These are phyloP conservation scores for Hydractinia symbiolongicarpus DNA, from an alignment of 30 jellyfish, hydroid and myxozoan genomes.

Conservation along the genomic window DNA sequence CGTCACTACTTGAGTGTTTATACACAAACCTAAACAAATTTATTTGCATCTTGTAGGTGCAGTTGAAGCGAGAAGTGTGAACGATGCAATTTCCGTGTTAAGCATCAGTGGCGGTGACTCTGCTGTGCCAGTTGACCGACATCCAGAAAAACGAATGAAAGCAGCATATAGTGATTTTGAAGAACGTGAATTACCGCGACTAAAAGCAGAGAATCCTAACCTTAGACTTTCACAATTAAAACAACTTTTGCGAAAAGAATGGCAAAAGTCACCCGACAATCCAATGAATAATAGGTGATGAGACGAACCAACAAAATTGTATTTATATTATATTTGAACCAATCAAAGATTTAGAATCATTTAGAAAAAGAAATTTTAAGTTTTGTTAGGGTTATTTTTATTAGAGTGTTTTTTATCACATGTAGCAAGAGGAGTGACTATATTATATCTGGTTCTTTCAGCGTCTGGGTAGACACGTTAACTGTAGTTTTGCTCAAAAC, in stretches of 20 bases:
- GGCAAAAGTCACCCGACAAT: conserved; percentile 84
- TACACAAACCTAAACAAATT: too few species aligned
- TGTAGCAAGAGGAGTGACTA: too few species aligned
- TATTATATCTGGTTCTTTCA: too few species aligned
- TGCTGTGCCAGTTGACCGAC: conserved; percentile 32
- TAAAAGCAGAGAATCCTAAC: conserved; percentile 72
- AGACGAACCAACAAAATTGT: not conserved
- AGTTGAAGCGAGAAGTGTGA: conserved; percentile 68
- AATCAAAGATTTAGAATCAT: too few species aligned
- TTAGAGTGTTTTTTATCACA: too few species aligned
- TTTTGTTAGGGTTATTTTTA: too few species aligned
- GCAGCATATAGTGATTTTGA: conserved; percentile 83
- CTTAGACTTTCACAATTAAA: conserved; percentile 68
- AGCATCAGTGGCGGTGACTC: conserved; percentile 36
- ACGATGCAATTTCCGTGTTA: conserved; percentile 74
- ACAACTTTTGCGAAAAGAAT: conserved; percentile 64
- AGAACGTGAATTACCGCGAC: conserved; percentile 56
- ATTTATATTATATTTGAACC: not conserved
- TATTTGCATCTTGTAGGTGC: conserved; percentile 12
- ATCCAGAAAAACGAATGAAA: conserved; percentile 86
- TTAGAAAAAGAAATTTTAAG: too few species aligned
- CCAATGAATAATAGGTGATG: conserved; percentile 66
- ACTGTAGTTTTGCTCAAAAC: too few species aligned
- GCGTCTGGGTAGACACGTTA: too few species aligned
- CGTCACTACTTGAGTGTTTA: too few species aligned